A percentile compares a stretch with the other conserved stretches of the same genome.
phyloP scores from a whole-genome alignment of 2,113 vertebrate species.

The Plectropomus leopardus region DNA sequence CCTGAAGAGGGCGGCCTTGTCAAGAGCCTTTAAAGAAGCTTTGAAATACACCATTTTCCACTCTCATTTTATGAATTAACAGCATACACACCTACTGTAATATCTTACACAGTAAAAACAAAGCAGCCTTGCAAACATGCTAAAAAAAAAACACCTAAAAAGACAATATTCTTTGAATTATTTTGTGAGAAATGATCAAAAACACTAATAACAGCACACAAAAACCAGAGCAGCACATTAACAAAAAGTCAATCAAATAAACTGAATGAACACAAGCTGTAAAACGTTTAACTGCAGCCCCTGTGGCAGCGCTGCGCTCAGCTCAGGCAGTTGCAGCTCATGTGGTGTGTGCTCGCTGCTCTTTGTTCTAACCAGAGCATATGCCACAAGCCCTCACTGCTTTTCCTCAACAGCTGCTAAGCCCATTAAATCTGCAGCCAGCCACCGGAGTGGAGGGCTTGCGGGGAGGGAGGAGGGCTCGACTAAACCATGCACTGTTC shows the following conservation, averaged over 20 bases:
- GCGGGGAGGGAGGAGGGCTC: conserved; percentile 57
- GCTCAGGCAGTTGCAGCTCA: conserved; percentile 37
- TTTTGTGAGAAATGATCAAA: neutral
- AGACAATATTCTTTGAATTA: neutral
- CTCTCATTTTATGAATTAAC: conserved; percentile 55
- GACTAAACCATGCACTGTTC: conserved; percentile 62
- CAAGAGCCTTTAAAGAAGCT: conserved; percentile 56
- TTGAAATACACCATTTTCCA: conserved; percentile 48
- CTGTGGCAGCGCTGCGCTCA: conserved; percentile 44
- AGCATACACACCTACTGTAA: conserved; percentile 6
- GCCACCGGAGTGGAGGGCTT: conserved; percentile 74
- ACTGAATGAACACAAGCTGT: conserved; percentile 58
- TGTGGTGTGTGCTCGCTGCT: conserved; percentile 62
- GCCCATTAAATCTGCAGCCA: conserved; percentile 83
- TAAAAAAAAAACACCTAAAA: neutral
- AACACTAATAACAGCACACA: neutral
- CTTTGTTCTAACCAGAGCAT: conserved; percentile 82
- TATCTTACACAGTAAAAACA: conserved; percentile 1
- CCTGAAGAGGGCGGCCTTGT: conserved; percentile 75
- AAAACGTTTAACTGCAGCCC: conserved; percentile 55
- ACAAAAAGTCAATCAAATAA: conserved; percentile 56
- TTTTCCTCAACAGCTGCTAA: conserved; percentile 85
- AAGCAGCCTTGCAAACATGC: conserved; percentile 9
- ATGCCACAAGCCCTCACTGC: conserved; percentile 80
- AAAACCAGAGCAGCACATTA: conserved; percentile 15